Conservation (phyloP, 2,888 invertebrate genomes). For the Corythucha ciliata region DNA sequence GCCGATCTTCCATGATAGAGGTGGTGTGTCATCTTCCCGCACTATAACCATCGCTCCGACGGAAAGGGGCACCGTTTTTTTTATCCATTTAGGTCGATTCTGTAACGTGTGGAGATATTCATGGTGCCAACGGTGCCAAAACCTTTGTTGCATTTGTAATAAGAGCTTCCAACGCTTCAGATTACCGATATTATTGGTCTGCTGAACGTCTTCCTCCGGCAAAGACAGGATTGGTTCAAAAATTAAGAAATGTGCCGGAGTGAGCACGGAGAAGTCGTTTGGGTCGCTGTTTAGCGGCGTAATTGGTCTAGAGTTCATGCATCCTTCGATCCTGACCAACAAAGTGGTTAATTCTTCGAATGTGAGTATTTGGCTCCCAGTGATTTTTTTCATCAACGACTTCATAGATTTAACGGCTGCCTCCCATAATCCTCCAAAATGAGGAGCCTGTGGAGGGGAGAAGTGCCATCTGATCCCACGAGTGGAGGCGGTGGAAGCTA, state of each 20-base stretch:
- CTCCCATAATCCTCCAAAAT: constrained; percentile 38
- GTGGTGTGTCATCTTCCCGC: too few species aligned
- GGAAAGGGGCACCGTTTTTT: too few species aligned
- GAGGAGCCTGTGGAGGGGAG: constrained; percentile 34
- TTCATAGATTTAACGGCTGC: constrained; percentile 37
- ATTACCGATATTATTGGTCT: too few species aligned
- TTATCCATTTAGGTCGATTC: too few species aligned
- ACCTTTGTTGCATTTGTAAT: too few species aligned
- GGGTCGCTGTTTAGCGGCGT: constrained; percentile 33
- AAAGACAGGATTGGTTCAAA: constrained; percentile 30
- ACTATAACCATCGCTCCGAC: too few species aligned
- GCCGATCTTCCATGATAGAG: too few species aligned
- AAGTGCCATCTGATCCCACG: constrained; percentile 19
- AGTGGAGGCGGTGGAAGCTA: constrained; percentile 35
- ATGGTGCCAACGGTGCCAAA: too few species aligned
- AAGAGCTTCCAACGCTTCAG: too few species aligned
- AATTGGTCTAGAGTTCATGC: constrained; percentile 37
- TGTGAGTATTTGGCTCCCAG: constrained; percentile 30
- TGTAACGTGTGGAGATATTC: too few species aligned
- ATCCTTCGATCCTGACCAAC: constrained; percentile 35
- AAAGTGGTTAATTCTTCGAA: constrained; percentile 36
- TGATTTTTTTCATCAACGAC: constrained; percentile 31
- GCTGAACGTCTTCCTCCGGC: too few species aligned
- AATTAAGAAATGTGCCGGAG: constrained; percentile 38
- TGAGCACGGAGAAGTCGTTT: constrained; percentile 32